Conservation (phyloP, 2,113 vertebrate species). For the Hiodon tergisus region DNA sequence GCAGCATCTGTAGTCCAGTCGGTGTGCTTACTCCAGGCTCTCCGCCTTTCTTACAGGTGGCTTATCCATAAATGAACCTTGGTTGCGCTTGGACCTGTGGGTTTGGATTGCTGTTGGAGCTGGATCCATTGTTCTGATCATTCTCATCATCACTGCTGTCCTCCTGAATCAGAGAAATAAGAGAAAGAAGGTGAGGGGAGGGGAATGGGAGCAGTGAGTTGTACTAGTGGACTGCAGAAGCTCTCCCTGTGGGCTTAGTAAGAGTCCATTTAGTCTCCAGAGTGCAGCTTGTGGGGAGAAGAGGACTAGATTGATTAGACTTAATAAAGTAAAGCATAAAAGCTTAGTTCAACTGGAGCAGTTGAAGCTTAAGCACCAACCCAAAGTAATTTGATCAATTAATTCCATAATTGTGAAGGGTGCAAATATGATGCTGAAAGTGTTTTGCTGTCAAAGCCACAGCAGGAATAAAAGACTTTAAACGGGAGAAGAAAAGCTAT, state of each 20-base stretch:
- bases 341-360: too few species aligned
- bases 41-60: slow-evolving; percentile 9
- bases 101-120: slow-evolving; percentile 42
- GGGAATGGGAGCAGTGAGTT: not conserved
- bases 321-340: too few species aligned
- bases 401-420: too few species aligned
- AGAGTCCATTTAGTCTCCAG: too few species aligned
- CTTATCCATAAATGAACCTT: not conserved
- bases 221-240: not conserved
- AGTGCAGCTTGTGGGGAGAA: too few species aligned
- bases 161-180: slow-evolving; percentile 35
- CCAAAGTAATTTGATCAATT: too few species aligned
- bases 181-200: slow-evolving; percentile 47
- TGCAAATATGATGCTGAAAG: too few species aligned
- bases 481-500: too few species aligned
- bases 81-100: slow-evolving; percentile 43
- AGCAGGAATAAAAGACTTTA: too few species aligned
- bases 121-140: slow-evolving; percentile 37
- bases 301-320: too few species aligned
- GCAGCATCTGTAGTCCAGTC: not conserved
- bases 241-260: not conserved
- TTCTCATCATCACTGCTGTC: slow-evolving; percentile 31
- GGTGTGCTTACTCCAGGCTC: not conserved
- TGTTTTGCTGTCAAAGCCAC: too few species aligned
- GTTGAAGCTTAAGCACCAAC: too few species aligned